phyloP scores from a whole-genome alignment of 1,140 invertebrate species.

The Elysia chlorotica region DNA sequence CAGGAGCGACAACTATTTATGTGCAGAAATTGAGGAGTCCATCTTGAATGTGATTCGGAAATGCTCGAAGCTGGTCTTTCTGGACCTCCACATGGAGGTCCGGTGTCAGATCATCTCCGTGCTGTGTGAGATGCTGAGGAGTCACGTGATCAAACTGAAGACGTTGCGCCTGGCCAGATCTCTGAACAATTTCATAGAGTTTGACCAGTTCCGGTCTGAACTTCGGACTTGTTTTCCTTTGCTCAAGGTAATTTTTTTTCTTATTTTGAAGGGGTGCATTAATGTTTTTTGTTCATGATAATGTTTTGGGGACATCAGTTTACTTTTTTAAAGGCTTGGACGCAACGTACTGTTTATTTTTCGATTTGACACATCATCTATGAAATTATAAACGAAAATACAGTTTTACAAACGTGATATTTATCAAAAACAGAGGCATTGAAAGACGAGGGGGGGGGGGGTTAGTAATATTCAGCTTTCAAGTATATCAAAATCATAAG shows the following conservation, averaged over 20 bases:
- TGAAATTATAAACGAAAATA: too few species aligned
- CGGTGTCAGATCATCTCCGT: neutral
- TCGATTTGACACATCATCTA: too few species aligned
- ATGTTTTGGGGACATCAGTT: neutral
- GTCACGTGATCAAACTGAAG: neutral
- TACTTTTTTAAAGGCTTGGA: neutral
- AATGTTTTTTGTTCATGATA: neutral
- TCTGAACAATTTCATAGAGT: neutral
- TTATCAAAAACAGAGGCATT: too few species aligned
- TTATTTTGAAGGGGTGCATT: neutral
- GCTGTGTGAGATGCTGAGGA: neutral
- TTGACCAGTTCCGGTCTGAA: neutral
- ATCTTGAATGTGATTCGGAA: neutral
- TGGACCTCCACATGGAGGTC: neutral
- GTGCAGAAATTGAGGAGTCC: neutral
- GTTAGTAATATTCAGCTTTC: too few species aligned
- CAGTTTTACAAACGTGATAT: too few species aligned
- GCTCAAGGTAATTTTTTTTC: neutral
- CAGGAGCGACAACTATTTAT: neutral
- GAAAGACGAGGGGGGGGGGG: too few species aligned
- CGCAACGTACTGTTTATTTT: too few species aligned
- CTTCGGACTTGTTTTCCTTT: neutral
- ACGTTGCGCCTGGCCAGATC: neutral
- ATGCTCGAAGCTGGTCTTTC: neutral
- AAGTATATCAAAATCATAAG: too few species aligned